Evolutionary conservation across 2,888 invertebrate genomes (phyloP).

Genomic region (Siphlonurus alternatus): DNA sequence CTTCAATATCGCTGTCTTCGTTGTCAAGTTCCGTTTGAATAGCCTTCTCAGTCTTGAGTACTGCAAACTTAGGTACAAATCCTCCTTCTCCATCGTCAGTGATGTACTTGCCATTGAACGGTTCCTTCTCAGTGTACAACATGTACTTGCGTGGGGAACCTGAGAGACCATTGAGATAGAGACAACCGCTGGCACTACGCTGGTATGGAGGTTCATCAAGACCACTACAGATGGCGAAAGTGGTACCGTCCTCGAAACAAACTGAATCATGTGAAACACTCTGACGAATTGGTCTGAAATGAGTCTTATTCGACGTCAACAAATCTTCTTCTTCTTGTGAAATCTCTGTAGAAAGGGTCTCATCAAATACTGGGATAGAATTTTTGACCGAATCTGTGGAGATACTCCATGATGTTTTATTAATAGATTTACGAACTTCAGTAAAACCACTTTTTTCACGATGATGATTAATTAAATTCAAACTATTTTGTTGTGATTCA

Average conservation of each 20-base stretch:
- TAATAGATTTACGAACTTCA: constrained; percentile 32
- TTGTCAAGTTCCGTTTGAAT: neutral
- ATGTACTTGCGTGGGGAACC: neutral
- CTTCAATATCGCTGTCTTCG: neutral
- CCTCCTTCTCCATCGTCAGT: no score
- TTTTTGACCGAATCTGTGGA: neutral
- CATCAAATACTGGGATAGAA: neutral
- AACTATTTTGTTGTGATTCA: constrained; percentile 26
- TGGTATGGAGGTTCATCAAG: neutral
- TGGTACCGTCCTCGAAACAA: neutral
- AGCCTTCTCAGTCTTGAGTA: neutral
- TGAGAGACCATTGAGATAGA: neutral
- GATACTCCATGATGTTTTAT: neutral
- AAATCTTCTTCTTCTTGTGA: constrained; percentile 33
- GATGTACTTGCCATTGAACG: neutral
- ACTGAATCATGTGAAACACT: neutral
- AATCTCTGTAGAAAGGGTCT: neutral
- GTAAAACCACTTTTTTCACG: constrained; percentile 42
- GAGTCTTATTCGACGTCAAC: constrained; percentile 58
- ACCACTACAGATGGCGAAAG: neutral
- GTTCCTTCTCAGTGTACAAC: neutral
- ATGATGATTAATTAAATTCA: constrained; percentile 41
- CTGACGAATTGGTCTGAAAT: constrained; percentile 65
- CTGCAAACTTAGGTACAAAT: neutral
- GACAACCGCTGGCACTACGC: neutral